Evolutionary conservation across 1,140 invertebrate species (phyloP).

Genomic region (Liolophura sinensis): DNA sequence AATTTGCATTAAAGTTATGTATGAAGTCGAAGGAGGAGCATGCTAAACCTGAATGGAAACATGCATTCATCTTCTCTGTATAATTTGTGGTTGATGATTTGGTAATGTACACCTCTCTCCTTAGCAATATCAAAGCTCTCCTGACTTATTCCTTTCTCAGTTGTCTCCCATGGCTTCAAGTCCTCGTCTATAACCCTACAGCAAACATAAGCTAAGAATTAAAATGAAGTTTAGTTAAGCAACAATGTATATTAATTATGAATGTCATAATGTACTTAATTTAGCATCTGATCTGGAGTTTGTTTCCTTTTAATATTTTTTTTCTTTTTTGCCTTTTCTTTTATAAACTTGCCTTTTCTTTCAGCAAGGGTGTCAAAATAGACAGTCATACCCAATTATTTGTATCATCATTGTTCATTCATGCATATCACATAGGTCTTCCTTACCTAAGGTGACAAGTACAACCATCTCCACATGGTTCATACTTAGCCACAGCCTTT

Average conservation of each 20-base stretch:
- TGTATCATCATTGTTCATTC: not conserved
- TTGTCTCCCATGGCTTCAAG: slow-evolving; percentile 72
- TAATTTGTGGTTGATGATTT: slow-evolving; percentile 79
- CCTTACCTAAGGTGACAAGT: slow-evolving; percentile 35
- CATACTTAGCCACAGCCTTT: slow-evolving; percentile 32
- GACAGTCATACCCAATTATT: not conserved
- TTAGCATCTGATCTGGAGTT: not conserved
- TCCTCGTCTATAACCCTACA: slow-evolving; percentile 70
- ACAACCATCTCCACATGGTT: slow-evolving; percentile 38
- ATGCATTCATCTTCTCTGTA: slow-evolving; percentile 84
- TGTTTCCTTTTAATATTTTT: no score
- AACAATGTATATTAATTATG: not conserved
- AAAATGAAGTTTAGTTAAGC: not conserved
- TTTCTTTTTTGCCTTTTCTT: no score
- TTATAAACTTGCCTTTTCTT: not conserved
- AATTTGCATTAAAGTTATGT: no score
- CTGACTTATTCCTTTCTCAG: slow-evolving; percentile 71
- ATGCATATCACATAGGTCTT: not conserved
- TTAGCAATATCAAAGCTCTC: slow-evolving; percentile 66
- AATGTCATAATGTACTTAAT: no score
- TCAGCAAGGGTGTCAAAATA: not conserved
- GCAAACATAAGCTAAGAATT: slow-evolving; percentile 13
- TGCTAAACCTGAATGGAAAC: slow-evolving; percentile 71
- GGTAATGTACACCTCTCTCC: slow-evolving; percentile 66
- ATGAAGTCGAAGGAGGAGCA: no score